Evolutionary conservation across 2,888 invertebrate genomes (phyloP), one percentile per base, ranked within the genome.

Genomic region (Apocheima hispidaria): DNA sequence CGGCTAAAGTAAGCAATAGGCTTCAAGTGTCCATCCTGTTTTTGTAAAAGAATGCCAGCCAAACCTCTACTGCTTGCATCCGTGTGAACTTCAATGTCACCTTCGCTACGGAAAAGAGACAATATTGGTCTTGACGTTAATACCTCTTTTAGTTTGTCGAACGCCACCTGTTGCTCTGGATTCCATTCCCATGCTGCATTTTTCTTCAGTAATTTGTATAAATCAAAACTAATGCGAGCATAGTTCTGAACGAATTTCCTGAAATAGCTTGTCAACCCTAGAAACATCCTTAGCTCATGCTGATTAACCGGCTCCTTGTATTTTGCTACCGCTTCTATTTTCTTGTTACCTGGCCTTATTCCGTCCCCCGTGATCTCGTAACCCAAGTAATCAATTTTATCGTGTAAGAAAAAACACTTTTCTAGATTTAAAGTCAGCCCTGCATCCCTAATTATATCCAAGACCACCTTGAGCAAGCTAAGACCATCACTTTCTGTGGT

Each of bases 191-290:
- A 46, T 10, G 7, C 16, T 1, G 30, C 3, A 10, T 30, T 14
- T 30, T 46, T 46, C 9, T 10, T 28, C 28, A 18, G 4, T 10
- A 46, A 18, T 0, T 18, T 18, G 4, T 2, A 18, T 2, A 46
- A 16, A 16, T 4, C 1, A 9, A 1, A 2, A 18, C 4, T 6
- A 18, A 46, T 46, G 6, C 10, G 7, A 5, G 16, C 46, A 18
- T 9, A 46, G 18, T 30, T 46, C 10, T 46, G 14, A 4, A 46
- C 10, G 10, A 46, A 46, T 18, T 46, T 46, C 10, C 46, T 46
- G 18, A 40, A 40, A 20, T 40, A 40, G 3, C 40, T 20, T 2
- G 40, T 10, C 3, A 40, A 20, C 9, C 40, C 28, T 0, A 46
- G 1, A 30, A 46, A 46, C 30, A 10, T 3, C 7, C 46, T 16